These are phyloP conservation scores for Prunella fulvescens DNA, from an alignment of 2,113 vertebrate genomes.

Conservation along the genomic window DNA sequence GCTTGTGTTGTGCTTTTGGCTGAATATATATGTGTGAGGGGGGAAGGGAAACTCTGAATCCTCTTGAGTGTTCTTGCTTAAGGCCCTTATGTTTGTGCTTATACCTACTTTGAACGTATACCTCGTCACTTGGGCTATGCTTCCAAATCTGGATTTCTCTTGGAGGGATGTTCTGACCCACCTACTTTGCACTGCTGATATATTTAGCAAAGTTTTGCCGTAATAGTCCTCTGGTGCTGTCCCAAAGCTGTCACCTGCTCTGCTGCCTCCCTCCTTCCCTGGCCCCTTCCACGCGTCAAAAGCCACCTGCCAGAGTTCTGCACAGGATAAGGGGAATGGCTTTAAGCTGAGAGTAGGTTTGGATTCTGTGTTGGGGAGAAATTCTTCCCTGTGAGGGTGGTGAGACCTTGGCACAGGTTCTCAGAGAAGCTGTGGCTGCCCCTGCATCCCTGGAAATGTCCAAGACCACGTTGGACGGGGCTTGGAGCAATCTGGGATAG, in stretches of 20 bases:
- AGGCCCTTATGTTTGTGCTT: not conserved
- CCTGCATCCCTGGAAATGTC: not conserved
- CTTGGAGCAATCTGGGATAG: not conserved
- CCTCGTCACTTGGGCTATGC: conserved; percentile 17
- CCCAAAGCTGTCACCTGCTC: conserved; percentile 46
- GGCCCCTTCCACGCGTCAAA: not conserved
- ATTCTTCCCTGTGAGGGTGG: not conserved
- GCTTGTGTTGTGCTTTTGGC: not conserved
- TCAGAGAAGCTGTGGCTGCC: not conserved
- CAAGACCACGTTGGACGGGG: rapidly evolving
- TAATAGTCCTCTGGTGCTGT: not conserved
- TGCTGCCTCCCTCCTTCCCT: not conserved
- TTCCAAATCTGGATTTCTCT: conserved; percentile 67
- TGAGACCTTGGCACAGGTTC: rapidly evolving
- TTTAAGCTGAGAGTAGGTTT: not conserved
- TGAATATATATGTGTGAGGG: not conserved
- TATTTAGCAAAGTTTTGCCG: conserved; percentile 19
- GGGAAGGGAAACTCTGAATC: not conserved
- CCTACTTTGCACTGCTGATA: conserved; percentile 57
- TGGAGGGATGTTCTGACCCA: conserved; percentile 66
- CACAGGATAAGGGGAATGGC: not conserved
- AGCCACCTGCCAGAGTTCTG: not conserved
- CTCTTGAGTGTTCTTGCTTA: conserved; percentile 14
- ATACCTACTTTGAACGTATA: not conserved
- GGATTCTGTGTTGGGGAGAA: not conserved